Conservation (phyloP, 1,140 invertebrate species). For the Hycleus phaleratus region DNA sequence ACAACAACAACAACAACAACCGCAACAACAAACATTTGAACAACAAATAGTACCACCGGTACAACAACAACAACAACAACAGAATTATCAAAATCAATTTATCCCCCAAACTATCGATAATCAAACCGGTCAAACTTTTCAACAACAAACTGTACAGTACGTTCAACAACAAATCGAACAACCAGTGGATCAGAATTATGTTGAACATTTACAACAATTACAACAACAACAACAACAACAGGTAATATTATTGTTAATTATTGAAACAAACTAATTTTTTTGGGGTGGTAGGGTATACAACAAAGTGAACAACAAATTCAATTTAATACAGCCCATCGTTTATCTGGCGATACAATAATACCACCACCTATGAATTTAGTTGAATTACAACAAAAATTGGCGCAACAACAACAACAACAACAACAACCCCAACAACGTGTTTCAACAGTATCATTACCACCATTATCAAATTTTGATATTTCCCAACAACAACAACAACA, state of each 20-base stretch:
- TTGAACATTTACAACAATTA: neutral
- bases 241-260: neutral
- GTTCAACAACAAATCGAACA: conserved; percentile 15
- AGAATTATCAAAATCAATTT: neutral
- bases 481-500: neutral
- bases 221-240: conserved; percentile 9
- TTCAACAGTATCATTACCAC: conserved; percentile 35
- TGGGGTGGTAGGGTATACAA: too few species aligned
- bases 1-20: conserved; percentile 41
- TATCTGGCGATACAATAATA: conserved; percentile 17
- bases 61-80: conserved; percentile 16
- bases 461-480: conserved; percentile 29
- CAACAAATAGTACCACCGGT: neutral
- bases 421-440: conserved; percentile 23
- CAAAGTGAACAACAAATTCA: neutral
- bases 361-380: conserved; percentile 27
- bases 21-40: conserved; percentile 17
- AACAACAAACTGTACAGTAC: conserved; percentile 3
- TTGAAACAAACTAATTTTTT: too few species aligned
- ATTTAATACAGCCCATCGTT: conserved; percentile 15
- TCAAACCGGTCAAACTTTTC: neutral
- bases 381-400: conserved; percentile 32
- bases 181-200: neutral
- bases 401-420: conserved; percentile 22
- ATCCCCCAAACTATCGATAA: conserved; percentile 4